These are phyloP conservation scores for Listronotus bonariensis DNA, from an alignment of 1,140 invertebrate genomes.

Conservation along the genomic window DNA sequence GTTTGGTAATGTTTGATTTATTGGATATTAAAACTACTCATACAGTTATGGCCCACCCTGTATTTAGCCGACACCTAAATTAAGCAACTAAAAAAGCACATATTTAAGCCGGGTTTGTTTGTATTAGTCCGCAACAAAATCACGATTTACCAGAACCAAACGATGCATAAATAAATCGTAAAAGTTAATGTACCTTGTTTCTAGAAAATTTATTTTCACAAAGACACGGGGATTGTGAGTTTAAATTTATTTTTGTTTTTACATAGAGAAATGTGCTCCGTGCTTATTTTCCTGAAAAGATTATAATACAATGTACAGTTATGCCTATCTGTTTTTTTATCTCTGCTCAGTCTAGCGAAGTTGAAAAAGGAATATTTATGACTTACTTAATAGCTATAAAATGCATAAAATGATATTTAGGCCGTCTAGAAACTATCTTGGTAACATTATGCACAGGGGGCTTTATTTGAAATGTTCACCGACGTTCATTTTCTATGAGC, in stretches of 20 bases:
- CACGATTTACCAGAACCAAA: slow-evolving; percentile 31
- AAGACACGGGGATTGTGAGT: slow-evolving; percentile 20
- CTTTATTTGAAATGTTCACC: no score
- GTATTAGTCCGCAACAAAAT: slow-evolving; percentile 22
- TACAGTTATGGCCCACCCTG: no score
- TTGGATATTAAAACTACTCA: no score
- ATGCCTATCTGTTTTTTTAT: slow-evolving; percentile 8
- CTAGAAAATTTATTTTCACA: slow-evolving; percentile 35
- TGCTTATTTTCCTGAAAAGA: slow-evolving; percentile 18
- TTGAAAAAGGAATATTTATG: slow-evolving; percentile 3
- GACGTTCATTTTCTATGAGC: no score
- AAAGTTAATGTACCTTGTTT: slow-evolving; percentile 36
- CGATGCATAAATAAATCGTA: slow-evolving; percentile 35
- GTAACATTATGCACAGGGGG: no score
- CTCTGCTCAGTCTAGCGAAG: neutral
- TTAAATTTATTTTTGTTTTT: slow-evolving; percentile 21
- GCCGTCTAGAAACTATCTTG: no score
- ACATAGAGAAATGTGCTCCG: slow-evolving; percentile 6
- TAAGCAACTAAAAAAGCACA: no score
- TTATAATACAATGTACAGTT: slow-evolving; percentile 7
- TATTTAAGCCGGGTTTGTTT: slow-evolving; percentile 15
- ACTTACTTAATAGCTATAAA: no score
- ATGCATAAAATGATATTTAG: no score
- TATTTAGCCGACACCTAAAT: no score
- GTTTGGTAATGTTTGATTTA: no score